Base-by-base conservation (phyloP, 2,888 invertebrate species). In the Amaurobius ferox region DNA sequence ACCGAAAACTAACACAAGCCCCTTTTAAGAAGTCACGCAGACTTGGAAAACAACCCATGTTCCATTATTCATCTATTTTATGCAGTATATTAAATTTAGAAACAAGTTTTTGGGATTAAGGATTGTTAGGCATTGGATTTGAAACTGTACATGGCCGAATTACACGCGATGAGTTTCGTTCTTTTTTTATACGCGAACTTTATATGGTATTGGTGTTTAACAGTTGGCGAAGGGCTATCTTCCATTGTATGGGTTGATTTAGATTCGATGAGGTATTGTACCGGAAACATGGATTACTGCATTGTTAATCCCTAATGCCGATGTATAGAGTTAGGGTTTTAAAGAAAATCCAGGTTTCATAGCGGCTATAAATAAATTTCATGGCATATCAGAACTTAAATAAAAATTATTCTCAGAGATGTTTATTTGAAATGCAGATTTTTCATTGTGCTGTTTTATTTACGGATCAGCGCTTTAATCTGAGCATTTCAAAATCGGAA, bases 41-140 rank as follows among this genome's bases (percentile, higher is more conserved):
- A 9, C 83, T 66, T 55, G 44, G 48, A 83, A 72, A 85, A 85
- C 77, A 85, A 85, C 72, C 77, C 72, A 72, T 85, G 83, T 85
- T 78, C 77, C 83, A 85, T 85, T 85, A 85, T 85, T 85, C 77
- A 85, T 85, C 77, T 78, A 77, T 85, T 85, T 85, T 85, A 78
- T 83, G 77, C 77, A 72, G 76, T 83, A 77, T 83, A 85, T 85
- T 78, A 85, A 85, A 85, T 85, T 85, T 85, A 77, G 83, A 85
- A 85, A 85, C 83, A 85, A 85, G 83, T 85, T 78, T 77, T 78
- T 71, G 61, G 83, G 83, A 85, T 85, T 85, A 85, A 70, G 64
- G 83, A 66, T 85, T 85, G 77, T 85, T 85, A 85, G 67, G 83
- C 83, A 67, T 61, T 77, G 77, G 77, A 83, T 77, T 77, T 30